Base-by-base conservation (phyloP, 2,113 vertebrate species). In the Otus sunia region DNA sequence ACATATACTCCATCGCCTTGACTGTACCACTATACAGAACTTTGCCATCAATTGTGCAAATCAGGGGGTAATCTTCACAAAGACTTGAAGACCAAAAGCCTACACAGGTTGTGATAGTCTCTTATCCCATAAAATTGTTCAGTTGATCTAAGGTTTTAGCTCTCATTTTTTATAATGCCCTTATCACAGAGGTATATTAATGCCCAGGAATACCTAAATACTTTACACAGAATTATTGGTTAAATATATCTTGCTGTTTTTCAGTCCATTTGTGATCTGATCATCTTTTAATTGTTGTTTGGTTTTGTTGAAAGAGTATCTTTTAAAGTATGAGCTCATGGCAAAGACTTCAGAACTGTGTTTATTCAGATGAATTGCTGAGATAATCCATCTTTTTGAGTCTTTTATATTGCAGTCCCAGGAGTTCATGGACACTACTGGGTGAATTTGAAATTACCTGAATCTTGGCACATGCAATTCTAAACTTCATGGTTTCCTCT, bases 291-390 rank as follows among this genome's bases (percentile, higher is more conserved):
- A 37, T 83, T 36, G 11, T 85, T 86, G 39, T 88, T 88, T 45
- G 67, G 15, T 94, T 93, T 88, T 95, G 47, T 85, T 94, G 86
- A 72, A 90, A 58, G 76, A 80, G 29, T 79, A 36, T 83, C 71
- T 90, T 80, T 81, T 68, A 78, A 32, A 15, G 20, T 91, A 34
- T 69, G 55, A 66, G 47, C 32, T 92, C 41, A 41, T 0, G 0
- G 58, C 69, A 84, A 56, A 66, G 21, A 18, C 59, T 95, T 83
- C 71, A 92, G 77, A 92, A 15, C 52, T 77, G 43, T 58, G 19
- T 72, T 95, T 23, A 27, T 85, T 90, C 49, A 58, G 58, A 58
- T 90, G 55, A 90, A 59, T 67, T 93, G 41, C 55, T 84, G 72
- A 66, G 43, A 68, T 87, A 95, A 93, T 91, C 53, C 22, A 63